A percentile compares a stretch with the other conserved stretches of the same genome.
Conservation (phyloP, 2,113 vertebrate species). For the Polypterus bichir region DNA sequence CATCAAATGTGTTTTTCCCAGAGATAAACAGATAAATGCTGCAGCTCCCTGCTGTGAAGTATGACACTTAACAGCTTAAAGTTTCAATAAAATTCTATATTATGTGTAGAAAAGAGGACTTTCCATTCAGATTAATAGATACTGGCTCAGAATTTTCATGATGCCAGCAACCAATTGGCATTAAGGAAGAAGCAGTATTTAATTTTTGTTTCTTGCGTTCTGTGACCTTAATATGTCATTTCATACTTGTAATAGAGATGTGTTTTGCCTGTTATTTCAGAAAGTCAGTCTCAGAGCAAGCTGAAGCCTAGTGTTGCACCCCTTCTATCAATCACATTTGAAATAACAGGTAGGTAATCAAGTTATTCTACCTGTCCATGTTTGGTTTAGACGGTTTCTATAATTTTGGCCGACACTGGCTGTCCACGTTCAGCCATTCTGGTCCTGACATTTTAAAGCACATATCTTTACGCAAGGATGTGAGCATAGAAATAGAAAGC, state of each 20-base stretch:
- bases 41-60: no score
- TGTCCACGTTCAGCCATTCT: neutral
- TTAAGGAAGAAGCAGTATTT: no score
- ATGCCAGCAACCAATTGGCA: no score
- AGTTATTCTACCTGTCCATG: conserved; percentile 22
- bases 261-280: conserved; percentile 68
- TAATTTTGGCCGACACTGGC: neutral
- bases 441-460: neutral
- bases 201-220: no score
- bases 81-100: no score
- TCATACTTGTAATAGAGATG: conserved; percentile 37
- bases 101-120: no score
- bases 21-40: neutral
- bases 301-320: conserved; percentile 66
- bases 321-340: conserved; percentile 75
- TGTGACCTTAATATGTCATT: conserved; percentile 1
- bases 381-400: neutral
- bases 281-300: conserved; percentile 62
- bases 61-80: no score
- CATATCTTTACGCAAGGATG: neutral
- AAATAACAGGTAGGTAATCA: conserved; percentile 70
- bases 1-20: neutral
- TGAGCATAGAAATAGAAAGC: no score
- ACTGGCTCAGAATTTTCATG: no score
- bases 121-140: no score